These are phyloP conservation scores for Burhinus bistriatus DNA, from an alignment of 2,113 vertebrate genomes.

Conservation along the genomic window DNA sequence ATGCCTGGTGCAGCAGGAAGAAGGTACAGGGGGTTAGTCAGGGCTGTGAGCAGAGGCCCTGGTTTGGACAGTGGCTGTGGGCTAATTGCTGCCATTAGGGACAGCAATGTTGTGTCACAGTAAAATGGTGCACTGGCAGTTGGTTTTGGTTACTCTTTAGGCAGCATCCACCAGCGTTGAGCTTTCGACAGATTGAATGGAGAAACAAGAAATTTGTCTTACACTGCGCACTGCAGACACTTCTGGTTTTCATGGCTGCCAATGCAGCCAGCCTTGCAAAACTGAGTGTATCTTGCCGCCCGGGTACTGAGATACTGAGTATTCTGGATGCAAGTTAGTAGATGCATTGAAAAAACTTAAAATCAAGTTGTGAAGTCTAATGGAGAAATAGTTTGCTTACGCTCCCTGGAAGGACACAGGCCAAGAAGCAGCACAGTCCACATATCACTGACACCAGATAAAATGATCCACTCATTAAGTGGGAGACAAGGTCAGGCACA, in stretches of 20 bases:
- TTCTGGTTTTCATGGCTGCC: neutral
- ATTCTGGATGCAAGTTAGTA: neutral
- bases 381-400: neutral
- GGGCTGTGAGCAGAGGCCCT: neutral
- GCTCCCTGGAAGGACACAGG: neutral
- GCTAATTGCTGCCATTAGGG: neutral
- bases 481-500: neutral
- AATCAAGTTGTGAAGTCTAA: neutral
- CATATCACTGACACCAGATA: neutral
- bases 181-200: neutral
- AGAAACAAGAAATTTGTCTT: neutral
- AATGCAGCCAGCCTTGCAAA: neutral
- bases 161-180: neutral
- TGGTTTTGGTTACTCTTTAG: neutral
- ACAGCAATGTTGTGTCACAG: accelerated
- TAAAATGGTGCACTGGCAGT: neutral
- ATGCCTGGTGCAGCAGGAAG: neutral
- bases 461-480: neutral
- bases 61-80: neutral
- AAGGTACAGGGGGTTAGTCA: neutral
- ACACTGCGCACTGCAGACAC: neutral
- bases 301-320: neutral
- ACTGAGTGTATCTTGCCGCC: neutral
- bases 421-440: neutral
- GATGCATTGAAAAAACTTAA: neutral